Conservation (phyloP, 2,797 vertebrate species). For the Cynopterus sphinx region DNA sequence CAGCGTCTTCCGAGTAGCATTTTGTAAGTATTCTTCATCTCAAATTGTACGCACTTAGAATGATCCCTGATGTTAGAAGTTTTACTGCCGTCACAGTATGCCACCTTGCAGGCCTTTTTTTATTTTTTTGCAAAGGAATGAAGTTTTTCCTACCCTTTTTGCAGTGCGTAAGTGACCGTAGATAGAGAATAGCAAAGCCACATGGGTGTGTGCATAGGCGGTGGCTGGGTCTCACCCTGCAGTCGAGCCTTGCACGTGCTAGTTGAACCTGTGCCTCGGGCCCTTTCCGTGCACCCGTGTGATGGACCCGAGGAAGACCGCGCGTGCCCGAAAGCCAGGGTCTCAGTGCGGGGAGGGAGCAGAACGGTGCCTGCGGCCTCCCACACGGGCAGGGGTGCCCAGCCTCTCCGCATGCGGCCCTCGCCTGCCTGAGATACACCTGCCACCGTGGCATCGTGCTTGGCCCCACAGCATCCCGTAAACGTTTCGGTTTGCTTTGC, state of each 20-base stretch:
- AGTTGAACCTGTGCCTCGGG: background rate
- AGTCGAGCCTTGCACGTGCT: fast-evolving
- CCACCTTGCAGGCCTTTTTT: background rate
- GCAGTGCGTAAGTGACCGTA: fast-evolving
- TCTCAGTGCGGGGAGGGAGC: fast-evolving
- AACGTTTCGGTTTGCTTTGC: background rate
- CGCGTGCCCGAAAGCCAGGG: fast-evolving
- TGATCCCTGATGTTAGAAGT: background rate
- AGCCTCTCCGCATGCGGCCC: too few species aligned
- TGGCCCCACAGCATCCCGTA: fast-evolving
- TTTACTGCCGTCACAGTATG: fast-evolving
- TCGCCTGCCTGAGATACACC: background rate
- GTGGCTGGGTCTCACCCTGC: fast-evolving
- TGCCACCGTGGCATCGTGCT: fast-evolving
- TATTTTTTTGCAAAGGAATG: background rate
- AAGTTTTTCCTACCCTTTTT: too few species aligned
- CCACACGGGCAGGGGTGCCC: fast-evolving
- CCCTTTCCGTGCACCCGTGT: too few species aligned
- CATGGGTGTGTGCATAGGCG: fast-evolving
- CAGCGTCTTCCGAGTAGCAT: background rate
- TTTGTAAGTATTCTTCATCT: background rate
- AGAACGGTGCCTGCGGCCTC: fast-evolving
- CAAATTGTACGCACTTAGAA: background rate
- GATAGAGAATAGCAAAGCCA: too few species aligned
- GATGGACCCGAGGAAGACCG: fast-evolving